Evolutionary conservation across 2,113 vertebrate genomes (phyloP).

Genomic region (Anoplopoma fimbria): DNA sequence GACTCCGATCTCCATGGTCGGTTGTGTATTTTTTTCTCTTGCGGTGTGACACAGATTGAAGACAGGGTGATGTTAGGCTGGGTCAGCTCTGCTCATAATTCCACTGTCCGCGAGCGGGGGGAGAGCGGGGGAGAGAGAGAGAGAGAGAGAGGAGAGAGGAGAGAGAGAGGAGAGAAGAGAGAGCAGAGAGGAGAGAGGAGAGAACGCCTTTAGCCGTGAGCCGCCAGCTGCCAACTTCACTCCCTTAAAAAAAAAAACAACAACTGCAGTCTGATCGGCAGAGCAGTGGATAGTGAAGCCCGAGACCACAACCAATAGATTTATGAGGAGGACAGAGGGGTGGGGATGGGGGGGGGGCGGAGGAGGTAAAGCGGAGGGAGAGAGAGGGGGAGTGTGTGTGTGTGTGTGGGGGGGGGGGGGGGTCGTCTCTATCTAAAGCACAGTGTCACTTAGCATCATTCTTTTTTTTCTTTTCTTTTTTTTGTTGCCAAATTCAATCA

Average conservation of each 20-base stretch:
- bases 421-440: conserved; percentile 16
- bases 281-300: conserved; percentile 90
- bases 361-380: conserved; percentile 70
- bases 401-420: too few relatives aligned
- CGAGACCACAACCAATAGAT: conserved; percentile 97
- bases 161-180: too few relatives aligned
- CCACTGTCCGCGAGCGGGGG: conserved; percentile 94
- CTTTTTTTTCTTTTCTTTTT: neutral
- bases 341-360: conserved; percentile 73
- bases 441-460: conserved; percentile 30
- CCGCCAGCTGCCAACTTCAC: conserved; percentile 91
- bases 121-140: conserved; percentile 87
- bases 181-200: too few relatives aligned
- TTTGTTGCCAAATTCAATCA: neutral
- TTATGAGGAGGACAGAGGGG: conserved; percentile 83
- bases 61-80: conserved; percentile 87
- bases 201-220: conserved; percentile 88
- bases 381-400: conserved; percentile 63
- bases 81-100: conserved; percentile 99
- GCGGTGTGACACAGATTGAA: conserved; percentile 80
- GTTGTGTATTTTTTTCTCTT: conserved; percentile 80
- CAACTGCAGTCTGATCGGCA: conserved; percentile 96
- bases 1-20: conserved; percentile 90
- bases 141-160: conserved; percentile 3
- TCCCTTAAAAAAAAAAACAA: too few relatives aligned